Evolutionary conservation across 1,140 invertebrate species (phyloP).

Genomic region (Drosophila kohkoa): DNA sequence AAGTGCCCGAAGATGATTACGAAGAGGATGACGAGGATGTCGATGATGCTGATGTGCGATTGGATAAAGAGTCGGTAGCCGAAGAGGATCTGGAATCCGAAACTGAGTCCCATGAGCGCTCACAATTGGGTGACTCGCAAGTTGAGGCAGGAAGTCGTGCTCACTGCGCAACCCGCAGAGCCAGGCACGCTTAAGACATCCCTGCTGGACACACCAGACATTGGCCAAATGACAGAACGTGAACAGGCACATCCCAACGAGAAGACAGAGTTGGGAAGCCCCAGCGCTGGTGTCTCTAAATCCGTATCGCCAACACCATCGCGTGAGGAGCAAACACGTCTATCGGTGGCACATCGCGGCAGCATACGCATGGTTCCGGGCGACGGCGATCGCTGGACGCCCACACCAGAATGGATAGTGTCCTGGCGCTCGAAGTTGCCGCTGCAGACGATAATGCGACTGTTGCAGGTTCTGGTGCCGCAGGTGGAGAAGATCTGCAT

Average conservation of each 20-base stretch:
- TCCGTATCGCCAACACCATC: constrained; percentile 59
- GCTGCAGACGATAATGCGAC: constrained; percentile 99
- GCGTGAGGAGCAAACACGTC: constrained; percentile 61
- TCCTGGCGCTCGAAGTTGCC: constrained; percentile 99
- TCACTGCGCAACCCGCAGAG: constrained; percentile 94
- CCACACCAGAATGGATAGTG: constrained; percentile 96
- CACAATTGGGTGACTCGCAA: constrained; percentile 85
- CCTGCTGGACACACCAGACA: constrained; percentile 93
- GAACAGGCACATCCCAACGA: constrained; percentile 92
- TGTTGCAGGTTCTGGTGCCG: constrained; percentile 98
- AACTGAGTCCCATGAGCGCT: constrained; percentile 73
- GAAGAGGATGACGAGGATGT: constrained; percentile 64
- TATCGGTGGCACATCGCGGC: constrained; percentile 80
- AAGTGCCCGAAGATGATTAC: constrained; percentile 66
- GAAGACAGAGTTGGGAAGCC: constrained; percentile 43
- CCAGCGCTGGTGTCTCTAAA: constrained; percentile 45
- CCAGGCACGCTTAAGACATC: constrained; percentile 96
- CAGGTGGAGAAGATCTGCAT: constrained; percentile 99
- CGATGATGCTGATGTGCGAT: constrained; percentile 22
- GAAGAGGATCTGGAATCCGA: constrained; percentile 65
- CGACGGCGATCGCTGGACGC: constrained; percentile 88
- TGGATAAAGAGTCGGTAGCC: constrained; percentile 41
- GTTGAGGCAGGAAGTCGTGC: constrained; percentile 92
- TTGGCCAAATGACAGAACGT: constrained; percentile 95
- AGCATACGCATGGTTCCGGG: constrained; percentile 82